These are phyloP conservation scores for Anagrus nilaparvatae DNA, from an alignment of 1,140 invertebrate genomes.

Conservation along the genomic window DNA sequence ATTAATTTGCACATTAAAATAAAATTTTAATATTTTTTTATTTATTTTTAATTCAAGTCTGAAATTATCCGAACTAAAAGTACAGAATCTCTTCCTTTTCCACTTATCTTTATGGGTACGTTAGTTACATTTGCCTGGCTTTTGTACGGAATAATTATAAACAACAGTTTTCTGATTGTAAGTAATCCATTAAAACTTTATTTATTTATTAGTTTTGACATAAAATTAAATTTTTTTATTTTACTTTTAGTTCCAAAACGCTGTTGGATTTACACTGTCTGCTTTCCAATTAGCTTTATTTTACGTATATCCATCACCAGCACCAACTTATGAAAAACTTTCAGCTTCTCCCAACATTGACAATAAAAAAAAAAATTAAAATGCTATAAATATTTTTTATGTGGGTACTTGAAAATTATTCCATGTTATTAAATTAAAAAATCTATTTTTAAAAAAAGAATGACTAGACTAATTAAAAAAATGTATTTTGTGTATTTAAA, in stretches of 20 bases:
- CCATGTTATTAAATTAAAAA: no score
- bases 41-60: conserved; percentile 40
- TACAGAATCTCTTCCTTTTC: conserved; percentile 70
- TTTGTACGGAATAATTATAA: conserved; percentile 67
- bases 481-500: no score
- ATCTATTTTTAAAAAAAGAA: no score
- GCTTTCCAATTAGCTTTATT: conserved; percentile 54
- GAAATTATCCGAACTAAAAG: conserved; percentile 64
- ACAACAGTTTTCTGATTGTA: conserved; percentile 68
- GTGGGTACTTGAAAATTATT: no score
- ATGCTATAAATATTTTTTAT: no score
- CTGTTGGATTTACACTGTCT: conserved; percentile 49
- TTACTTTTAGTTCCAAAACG: conserved; percentile 58
- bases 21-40: conserved; percentile 3
- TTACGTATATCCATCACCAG: conserved; percentile 52
- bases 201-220: conserved; percentile 9
- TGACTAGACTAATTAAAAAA: no score
- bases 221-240: conserved; percentile 4
- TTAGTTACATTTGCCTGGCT: conserved; percentile 68
- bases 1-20: not conserved
- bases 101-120: conserved; percentile 67
- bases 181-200: conserved; percentile 42
- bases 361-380: conserved; percentile 13
- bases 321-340: no score
- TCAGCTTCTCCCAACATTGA: no score